Percentiles rank a stretch among this genome's conserved stretches.
Evolutionary conservation across 2,113 vertebrate species (phyloP).

Genomic region (Nerophis ophidion): DNA sequence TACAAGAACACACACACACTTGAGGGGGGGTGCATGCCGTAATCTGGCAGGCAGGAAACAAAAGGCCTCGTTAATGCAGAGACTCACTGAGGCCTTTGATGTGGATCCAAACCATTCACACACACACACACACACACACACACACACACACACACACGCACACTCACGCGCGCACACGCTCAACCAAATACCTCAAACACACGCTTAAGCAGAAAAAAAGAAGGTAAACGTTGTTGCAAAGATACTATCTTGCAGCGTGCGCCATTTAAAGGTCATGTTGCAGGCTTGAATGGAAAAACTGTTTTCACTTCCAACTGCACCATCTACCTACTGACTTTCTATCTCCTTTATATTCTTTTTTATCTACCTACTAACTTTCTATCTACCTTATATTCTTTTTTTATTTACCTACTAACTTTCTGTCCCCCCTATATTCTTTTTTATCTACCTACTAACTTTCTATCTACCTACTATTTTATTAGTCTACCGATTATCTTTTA

Average conservation of each 20-base stretch:
- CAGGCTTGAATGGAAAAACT: conserved; percentile 43
- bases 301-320: no score
- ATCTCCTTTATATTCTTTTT: no score
- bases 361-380: no score
- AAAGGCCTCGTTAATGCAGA: conserved; percentile 92
- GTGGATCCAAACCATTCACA: conserved; percentile 87
- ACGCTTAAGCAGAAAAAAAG: conserved; percentile 33
- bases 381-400: no score
- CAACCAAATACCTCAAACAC: conserved; percentile 62
- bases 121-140: conserved; percentile 68
- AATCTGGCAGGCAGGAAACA: conserved; percentile 90
- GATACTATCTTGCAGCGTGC: conserved; percentile 70
- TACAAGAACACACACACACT: background rate
- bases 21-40: conserved; percentile 56
- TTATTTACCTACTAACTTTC: no score
- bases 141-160: conserved; percentile 55
- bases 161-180: conserved; percentile 63
- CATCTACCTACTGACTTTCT: no score
- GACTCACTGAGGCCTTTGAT: conserved; percentile 86
- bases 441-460: no score
- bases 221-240: conserved; percentile 55
- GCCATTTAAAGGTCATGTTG: conserved; percentile 77
- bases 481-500: no score
- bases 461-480: no score
- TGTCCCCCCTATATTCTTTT: no score